Conservation (phyloP, 2,797 vertebrate genomes). For the Cyclopterus lumpus region DNA sequence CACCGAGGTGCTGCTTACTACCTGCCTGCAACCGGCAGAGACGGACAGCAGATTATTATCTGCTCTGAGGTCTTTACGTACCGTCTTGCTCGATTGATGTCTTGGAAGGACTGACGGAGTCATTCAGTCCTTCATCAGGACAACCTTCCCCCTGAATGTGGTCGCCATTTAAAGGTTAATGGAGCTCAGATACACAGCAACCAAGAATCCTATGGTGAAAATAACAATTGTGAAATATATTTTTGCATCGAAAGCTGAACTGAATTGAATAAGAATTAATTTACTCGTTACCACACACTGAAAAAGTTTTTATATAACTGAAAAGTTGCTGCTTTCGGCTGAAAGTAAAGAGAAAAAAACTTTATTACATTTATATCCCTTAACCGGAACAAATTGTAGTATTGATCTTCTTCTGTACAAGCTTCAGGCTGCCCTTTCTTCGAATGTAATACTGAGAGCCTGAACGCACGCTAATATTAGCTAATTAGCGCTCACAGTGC, state of each 20-base stretch:
- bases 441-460: not conserved
- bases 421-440: not conserved
- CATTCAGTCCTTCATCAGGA: constrained; percentile 31
- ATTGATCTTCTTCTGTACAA: not conserved
- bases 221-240: not conserved
- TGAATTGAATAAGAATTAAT: not conserved
- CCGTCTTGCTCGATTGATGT: no score
- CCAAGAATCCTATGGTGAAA: not conserved
- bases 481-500: not conserved
- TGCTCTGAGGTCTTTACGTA: constrained; percentile 35
- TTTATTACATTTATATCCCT: not conserved
- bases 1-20: constrained; percentile 33
- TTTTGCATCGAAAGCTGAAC: not conserved
- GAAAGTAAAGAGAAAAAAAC: not conserved
- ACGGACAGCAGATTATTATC: constrained; percentile 54
- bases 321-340: not conserved
- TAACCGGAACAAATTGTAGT: not conserved
- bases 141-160: constrained; percentile 2
- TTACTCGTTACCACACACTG: not conserved
- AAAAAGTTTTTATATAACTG: not conserved
- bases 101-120: no score
- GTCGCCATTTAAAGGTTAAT: constrained; percentile 11
- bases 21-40: constrained; percentile 25
- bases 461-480: not conserved
- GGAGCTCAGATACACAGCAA: not conserved